These are phyloP conservation scores for Rutilus rutilus DNA, from an alignment of 2,113 vertebrate genomes.

Conservation along the genomic window DNA sequence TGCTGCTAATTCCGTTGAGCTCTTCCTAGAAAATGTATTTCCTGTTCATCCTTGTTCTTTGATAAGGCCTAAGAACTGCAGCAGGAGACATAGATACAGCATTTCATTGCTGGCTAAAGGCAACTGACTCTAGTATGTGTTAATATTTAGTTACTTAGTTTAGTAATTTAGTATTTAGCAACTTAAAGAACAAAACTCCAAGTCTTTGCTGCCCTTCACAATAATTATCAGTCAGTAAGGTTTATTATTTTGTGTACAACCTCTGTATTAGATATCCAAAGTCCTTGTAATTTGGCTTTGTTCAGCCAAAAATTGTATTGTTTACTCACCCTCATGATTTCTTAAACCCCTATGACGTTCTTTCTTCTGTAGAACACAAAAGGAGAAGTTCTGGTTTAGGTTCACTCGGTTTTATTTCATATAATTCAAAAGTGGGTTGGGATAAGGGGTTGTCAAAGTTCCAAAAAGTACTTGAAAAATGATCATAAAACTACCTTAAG, in stretches of 20 bases:
- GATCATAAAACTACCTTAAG: neutral
- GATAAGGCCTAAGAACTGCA: conserved; percentile 13
- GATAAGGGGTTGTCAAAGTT: neutral
- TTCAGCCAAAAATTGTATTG: neutral
- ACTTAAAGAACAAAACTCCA: neutral
- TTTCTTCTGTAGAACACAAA: neutral
- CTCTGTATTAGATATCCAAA: neutral
- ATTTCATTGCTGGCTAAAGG: too few species aligned
- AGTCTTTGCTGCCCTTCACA: neutral
- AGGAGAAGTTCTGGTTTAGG: neutral
- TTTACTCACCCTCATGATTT: neutral
- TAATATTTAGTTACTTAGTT: neutral
- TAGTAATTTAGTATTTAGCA: neutral
- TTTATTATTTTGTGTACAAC: neutral
- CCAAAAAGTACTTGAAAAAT: neutral
- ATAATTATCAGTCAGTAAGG: neutral
- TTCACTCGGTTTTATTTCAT: neutral
- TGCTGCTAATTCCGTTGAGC: conserved; percentile 61
- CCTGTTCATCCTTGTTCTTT: conserved; percentile 56
- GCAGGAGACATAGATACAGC: neutral
- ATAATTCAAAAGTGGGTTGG: neutral
- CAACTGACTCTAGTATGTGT: neutral
- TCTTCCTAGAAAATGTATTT: conserved; percentile 67
- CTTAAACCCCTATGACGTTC: neutral
- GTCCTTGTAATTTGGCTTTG: neutral